These are phyloP conservation scores for Phalacrocorax carbo DNA, from an alignment of 2,113 vertebrate species.

Conservation along the genomic window DNA sequence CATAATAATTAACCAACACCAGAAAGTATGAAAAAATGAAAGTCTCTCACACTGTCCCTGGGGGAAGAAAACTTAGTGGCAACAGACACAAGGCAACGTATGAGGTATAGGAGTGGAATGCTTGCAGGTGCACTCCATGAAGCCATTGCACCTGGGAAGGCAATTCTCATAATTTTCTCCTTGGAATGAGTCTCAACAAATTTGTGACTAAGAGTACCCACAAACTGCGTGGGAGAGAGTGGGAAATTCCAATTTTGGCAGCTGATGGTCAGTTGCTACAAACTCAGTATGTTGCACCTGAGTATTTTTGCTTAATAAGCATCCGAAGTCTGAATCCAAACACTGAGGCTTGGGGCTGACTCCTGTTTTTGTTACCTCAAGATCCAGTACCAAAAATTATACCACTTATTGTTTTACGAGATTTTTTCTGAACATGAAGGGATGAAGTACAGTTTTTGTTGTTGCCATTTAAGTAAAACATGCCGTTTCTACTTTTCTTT, in stretches of 20 bases:
- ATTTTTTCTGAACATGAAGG: not conserved
- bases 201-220: not conserved
- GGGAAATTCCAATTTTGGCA: not conserved
- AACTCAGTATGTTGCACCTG: not conserved
- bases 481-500: not conserved
- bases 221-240: not conserved
- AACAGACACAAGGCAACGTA: not conserved
- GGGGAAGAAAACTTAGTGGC: not conserved
- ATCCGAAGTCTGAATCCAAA: not conserved
- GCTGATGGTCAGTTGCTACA: not conserved
- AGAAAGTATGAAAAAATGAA: conserved; percentile 16
- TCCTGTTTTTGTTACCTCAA: not conserved
- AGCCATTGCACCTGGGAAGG: not conserved
- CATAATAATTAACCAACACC: not conserved
- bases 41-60: not conserved
- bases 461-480: not conserved
- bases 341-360: not conserved
- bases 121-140: not conserved
- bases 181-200: not conserved
- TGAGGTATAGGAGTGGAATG: not conserved
- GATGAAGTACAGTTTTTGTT: not conserved
- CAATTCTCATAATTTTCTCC: not conserved
- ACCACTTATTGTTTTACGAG: not conserved
- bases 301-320: not conserved
- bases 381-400: not conserved